A percentile compares a stretch with the other conserved stretches of the same genome.
phyloP scores from a whole-genome alignment of 2,888 invertebrate species.

The Resseliella maxima region DNA sequence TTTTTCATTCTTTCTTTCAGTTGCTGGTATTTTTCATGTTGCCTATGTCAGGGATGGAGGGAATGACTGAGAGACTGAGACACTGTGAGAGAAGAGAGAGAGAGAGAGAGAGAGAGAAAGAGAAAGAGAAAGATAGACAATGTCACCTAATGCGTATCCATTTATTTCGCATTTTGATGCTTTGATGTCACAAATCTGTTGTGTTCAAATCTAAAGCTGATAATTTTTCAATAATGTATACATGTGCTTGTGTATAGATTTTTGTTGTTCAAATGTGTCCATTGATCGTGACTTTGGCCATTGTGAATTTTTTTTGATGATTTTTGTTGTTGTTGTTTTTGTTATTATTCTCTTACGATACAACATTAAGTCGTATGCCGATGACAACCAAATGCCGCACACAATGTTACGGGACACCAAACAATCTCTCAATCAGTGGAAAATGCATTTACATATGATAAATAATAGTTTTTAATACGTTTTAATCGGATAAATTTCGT shows the following conservation, averaged over 20 bases:
- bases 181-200: slow-evolving; percentile 45
- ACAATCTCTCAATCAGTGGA: slow-evolving; percentile 3
- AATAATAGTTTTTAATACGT: slow-evolving; percentile 9
- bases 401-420: background rate
- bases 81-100: too few species aligned
- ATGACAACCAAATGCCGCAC: slow-evolving; percentile 36
- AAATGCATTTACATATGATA: slow-evolving; percentile 46
- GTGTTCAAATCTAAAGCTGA: slow-evolving; percentile 33
- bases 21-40: too few species aligned
- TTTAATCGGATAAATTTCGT: slow-evolving; percentile 36
- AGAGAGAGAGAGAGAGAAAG: too few species aligned
- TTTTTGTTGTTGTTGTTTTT: background rate
- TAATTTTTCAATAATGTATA: slow-evolving; percentile 42
- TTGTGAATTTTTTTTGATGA: background rate
- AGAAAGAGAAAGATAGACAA: background rate
- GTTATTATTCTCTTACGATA: background rate
- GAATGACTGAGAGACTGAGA: too few species aligned
- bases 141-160: slow-evolving; percentile 24
- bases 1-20: background rate
- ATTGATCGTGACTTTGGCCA: background rate
- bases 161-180: slow-evolving; percentile 38
- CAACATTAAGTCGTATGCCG: background rate
- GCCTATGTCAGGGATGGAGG: too few species aligned
- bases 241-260: background rate
- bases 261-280: background rate